phyloP scores from a whole-genome alignment of 2,113 vertebrate species.

The Corapipo altera region DNA sequence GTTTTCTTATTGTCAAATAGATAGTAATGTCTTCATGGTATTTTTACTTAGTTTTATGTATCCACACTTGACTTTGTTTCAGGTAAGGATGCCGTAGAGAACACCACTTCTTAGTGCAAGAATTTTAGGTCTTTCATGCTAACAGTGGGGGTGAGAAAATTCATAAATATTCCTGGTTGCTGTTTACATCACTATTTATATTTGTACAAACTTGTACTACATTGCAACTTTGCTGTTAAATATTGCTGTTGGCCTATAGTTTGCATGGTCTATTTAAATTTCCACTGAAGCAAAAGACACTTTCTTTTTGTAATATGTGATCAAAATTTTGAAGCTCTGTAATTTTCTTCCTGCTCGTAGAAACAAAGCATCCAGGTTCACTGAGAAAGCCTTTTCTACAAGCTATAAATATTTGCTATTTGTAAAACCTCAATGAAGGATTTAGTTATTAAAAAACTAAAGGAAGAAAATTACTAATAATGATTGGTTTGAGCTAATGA shows the following conservation, averaged over 20 bases:
- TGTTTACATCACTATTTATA: background rate
- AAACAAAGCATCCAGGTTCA: slow-evolving; percentile 69
- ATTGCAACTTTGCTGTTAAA: background rate
- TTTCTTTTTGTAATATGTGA: slow-evolving; percentile 47
- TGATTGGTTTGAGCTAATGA: slow-evolving; percentile 90
- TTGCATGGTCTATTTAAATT: slow-evolving; percentile 31
- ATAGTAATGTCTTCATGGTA: background rate
- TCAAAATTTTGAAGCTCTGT: slow-evolving; percentile 66
- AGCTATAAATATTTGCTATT: slow-evolving; percentile 91
- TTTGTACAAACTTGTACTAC: background rate
- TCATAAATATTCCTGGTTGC: background rate
- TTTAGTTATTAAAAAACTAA: slow-evolving; percentile 88
- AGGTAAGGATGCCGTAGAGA: background rate
- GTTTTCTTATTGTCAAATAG: background rate
- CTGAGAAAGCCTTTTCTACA: slow-evolving; percentile 77
- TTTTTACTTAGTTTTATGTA: background rate
- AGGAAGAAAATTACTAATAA: slow-evolving; percentile 90
- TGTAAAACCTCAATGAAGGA: slow-evolving; percentile 76
- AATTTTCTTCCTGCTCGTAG: slow-evolving; percentile 72
- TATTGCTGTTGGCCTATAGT: background rate
- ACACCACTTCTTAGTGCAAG: background rate
- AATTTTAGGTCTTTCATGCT: background rate
- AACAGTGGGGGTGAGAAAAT: background rate
- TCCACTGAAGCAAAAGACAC: background rate
- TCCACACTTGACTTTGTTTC: background rate